Conservation (phyloP, 2,797 vertebrate species). For the Paramormyrops hopkinsi region DNA sequence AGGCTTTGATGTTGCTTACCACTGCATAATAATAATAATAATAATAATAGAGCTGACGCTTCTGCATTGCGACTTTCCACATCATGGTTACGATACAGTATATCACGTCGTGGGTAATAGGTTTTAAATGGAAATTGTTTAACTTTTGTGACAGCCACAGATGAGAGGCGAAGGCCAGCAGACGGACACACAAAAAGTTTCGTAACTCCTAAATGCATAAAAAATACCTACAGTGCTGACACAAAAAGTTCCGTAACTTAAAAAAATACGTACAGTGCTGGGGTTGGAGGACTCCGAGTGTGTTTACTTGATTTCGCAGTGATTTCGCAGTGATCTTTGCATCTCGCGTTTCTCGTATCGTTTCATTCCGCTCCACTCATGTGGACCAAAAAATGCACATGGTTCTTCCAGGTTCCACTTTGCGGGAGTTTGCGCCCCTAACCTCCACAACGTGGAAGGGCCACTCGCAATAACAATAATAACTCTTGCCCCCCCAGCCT, state of each 20-base stretch:
- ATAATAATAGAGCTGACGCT: neutral
- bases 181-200: neutral
- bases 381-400: neutral
- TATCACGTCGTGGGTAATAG: neutral
- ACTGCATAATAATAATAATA: neutral
- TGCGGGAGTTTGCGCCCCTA: neutral
- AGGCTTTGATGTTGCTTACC: neutral
- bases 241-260: neutral
- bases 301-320: neutral
- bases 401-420: neutral
- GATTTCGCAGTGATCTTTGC: neutral
- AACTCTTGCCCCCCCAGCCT: neutral
- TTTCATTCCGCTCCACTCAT: neutral
- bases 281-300: neutral
- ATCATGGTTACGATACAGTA: neutral
- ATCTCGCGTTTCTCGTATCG: neutral
- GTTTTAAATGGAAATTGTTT: neutral
- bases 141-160: neutral
- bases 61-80: neutral
- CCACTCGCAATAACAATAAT: neutral
- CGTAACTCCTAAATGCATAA: neutral
- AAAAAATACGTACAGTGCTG: neutral
- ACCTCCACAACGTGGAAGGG: neutral
- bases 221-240: neutral
- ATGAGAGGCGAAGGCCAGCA: no score